Percentiles rank a stretch among this genome's conserved stretches.
Evolutionary conservation across 2,797 vertebrate species (phyloP).

Genomic region (Pachyuromys duprasi): DNA sequence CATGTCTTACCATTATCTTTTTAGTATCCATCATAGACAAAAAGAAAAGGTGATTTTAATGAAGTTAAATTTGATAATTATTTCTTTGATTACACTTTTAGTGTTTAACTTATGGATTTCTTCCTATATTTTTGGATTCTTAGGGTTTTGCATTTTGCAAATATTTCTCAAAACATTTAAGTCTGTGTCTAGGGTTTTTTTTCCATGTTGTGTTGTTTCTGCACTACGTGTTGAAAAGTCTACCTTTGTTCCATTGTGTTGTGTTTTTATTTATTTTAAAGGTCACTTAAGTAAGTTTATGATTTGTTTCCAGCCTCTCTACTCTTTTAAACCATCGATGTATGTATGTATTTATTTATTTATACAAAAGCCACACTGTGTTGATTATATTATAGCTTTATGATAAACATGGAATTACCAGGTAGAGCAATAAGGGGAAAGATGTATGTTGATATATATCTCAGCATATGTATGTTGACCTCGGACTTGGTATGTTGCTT

Average conservation of each 20-base stretch:
- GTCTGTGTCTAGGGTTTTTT: not conserved
- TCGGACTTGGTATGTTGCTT: not conserved
- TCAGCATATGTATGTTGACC: not conserved
- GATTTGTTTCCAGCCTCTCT: not conserved
- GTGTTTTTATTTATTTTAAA: not conserved
- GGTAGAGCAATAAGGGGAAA: conserved; percentile 68
- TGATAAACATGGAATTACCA: conserved; percentile 81
- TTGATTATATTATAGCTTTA: conserved; percentile 50
- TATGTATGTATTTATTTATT: not conserved
- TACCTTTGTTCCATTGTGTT: not conserved
- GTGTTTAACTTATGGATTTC: not conserved
- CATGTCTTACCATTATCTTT: not conserved
- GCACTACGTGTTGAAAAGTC: not conserved
- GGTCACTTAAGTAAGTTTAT: not conserved
- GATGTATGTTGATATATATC: conserved; percentile 64
- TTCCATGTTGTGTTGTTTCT: not conserved
- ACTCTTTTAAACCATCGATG: not conserved
- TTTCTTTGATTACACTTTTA: not conserved
- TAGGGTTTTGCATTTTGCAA: not conserved
- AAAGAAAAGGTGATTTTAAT: conserved; percentile 23
- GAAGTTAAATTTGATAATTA: not conserved
- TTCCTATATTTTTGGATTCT: not conserved
- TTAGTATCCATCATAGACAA: not conserved
- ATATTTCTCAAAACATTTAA: not conserved
- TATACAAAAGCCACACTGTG: not conserved